Conservation (phyloP, 2,797 vertebrate genomes). For the Sebastes diaconus region DNA sequence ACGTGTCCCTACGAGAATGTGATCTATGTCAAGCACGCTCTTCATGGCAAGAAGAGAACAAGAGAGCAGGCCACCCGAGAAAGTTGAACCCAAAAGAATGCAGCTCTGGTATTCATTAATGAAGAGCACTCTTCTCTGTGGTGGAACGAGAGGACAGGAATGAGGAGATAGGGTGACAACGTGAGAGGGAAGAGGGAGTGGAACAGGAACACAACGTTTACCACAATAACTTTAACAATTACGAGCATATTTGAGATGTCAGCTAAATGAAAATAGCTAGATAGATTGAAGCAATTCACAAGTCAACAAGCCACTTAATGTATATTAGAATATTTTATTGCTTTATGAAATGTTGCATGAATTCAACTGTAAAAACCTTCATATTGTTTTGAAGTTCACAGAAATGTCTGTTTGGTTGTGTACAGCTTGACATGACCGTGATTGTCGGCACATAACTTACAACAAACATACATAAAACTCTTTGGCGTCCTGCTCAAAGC, state of each 20-base stretch:
- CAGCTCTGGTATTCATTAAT: constrained; percentile 74
- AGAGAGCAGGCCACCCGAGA: constrained; percentile 75
- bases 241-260: background rate
- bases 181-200: background rate
- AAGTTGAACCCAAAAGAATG: constrained; percentile 79
- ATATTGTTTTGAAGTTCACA: constrained; percentile 79
- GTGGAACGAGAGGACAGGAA: constrained; percentile 47
- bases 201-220: background rate
- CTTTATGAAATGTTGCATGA: constrained; percentile 85
- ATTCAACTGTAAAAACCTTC: constrained; percentile 82
- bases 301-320: constrained; percentile 7
- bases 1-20: constrained; percentile 73
- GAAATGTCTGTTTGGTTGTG: constrained; percentile 78
- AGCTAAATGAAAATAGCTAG: background rate
- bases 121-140: constrained; percentile 65
- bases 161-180: constrained; percentile 41
- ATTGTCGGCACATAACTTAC: constrained; percentile 88
- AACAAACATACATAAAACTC: constrained; percentile 88
- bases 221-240: background rate
- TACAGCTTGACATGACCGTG: constrained; percentile 85
- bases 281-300: constrained; percentile 7
- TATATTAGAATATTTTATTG: constrained; percentile 84
- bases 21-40: constrained; percentile 73
- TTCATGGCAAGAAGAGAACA: constrained; percentile 70
- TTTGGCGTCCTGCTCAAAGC: constrained; percentile 89